Base-by-base conservation (phyloP, 1,140 invertebrate genomes). In the Metaphire vulgaris region DNA sequence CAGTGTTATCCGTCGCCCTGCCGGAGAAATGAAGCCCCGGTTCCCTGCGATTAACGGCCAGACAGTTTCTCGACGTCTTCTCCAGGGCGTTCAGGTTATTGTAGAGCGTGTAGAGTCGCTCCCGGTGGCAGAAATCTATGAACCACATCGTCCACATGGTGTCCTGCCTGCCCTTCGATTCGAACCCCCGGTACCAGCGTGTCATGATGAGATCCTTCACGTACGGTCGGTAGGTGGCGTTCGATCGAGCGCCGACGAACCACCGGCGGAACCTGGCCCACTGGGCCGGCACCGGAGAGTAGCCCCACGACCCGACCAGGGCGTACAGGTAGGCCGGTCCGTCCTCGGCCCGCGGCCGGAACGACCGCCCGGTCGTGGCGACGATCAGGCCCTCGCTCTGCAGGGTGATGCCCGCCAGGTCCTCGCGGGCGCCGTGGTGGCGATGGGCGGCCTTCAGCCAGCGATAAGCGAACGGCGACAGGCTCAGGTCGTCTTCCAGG, bases 401-500 rank as follows among this genome's bases (percentile, higher is more conserved):
- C 2, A 73, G 41, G 1, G 72, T 73, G 28, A 73, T 73, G 16
- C 72, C 72, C 2, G 72, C 72, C 31, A 73, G 33, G 30, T 33
- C 28, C 0, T 14, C 34, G 12, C 16, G 16, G 28, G 26, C 26
- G 12, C 16, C 33, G 41, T 56, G 30, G 16, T 80, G 79, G 26
- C 69, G 75, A 75, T 83, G 81, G 33, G 82, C 80, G 30, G 79
- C 79, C 75, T 80, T 80, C 30, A 84, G 74, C 79, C 81, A 84
- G 1, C 74, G 69, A 68, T 82, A 83, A 34, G 83, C 81, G 71
- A 79, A 80, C 41, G 77, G 79, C 0, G 82, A 83, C 16, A 83
- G 78, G 12, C 79, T 80, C 1, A 83, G 26, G 72, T 84, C 83
- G 75, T 84, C 83, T 74, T 84, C 83, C 14, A 84, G 33, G 21